Percentiles rank a stretch among this genome's conserved stretches.
Evolutionary conservation across 1,140 invertebrate species (phyloP).

Genomic region (Halictus rubicundus): DNA sequence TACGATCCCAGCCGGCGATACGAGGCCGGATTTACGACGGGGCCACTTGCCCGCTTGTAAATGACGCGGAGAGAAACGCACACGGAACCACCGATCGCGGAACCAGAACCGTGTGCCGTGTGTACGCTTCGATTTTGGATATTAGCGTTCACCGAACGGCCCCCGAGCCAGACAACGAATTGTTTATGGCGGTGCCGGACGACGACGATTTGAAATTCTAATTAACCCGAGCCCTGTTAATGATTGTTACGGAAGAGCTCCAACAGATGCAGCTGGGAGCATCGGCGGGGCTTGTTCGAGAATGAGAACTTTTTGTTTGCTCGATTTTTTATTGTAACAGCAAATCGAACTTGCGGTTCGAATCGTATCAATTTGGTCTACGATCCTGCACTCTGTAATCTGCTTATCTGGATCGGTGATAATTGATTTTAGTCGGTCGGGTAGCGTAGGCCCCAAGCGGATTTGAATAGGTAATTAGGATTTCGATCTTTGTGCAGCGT

Average conservation of each 20-base stretch:
- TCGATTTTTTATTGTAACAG: neutral
- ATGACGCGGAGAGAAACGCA: slow-evolving; percentile 51
- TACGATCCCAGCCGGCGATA: slow-evolving; percentile 72
- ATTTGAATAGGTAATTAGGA: too few species aligned
- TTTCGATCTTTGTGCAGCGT: too few species aligned
- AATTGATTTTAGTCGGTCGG: too few species aligned
- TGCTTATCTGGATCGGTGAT: too few species aligned
- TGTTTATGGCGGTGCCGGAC: slow-evolving; percentile 21
- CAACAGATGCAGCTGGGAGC: neutral
- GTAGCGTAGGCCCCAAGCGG: too few species aligned
- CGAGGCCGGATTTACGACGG: slow-evolving; percentile 70
- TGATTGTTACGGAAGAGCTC: neutral
- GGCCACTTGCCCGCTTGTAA: slow-evolving; percentile 61
- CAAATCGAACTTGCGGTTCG: too few species aligned
- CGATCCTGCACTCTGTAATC: too few species aligned
- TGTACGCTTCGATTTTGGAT: neutral
- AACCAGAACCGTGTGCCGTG: too few species aligned
- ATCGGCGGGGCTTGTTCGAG: neutral
- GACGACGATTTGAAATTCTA: slow-evolving; percentile 40
- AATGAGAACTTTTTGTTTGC: neutral
- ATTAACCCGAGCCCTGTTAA: slow-evolving; percentile 38
- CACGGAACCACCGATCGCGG: slow-evolving; percentile 7
- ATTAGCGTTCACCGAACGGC: slow-evolving; percentile 1
- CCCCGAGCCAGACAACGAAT: neutral
- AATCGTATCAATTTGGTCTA: too few species aligned